Percentiles rank a stretch among this genome's conserved stretches.
Conservation (phyloP, 2,113 vertebrate species). For the Thunnus thynnus region DNA sequence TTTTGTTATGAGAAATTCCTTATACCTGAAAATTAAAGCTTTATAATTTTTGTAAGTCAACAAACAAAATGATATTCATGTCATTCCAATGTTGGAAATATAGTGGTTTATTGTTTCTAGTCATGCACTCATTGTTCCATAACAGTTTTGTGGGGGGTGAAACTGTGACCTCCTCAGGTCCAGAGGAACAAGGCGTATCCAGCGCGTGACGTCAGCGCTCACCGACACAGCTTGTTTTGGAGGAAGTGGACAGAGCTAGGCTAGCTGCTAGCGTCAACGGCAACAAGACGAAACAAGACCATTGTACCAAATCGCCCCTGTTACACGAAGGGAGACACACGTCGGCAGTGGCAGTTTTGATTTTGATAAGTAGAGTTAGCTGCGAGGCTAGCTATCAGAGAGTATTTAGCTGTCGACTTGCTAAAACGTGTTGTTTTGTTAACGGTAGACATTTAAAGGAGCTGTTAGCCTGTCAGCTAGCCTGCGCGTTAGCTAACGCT, state of each 20-base stretch:
- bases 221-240: slow-evolving; percentile 80
- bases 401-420: slow-evolving; percentile 36
- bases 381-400: slow-evolving; percentile 10
- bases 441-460: slow-evolving; percentile 60
- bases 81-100: too few species aligned
- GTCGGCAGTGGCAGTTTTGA: slow-evolving; percentile 23
- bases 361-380: slow-evolving; percentile 21
- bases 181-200: slow-evolving; percentile 65
- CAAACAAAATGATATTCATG: too few species aligned
- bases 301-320: not conserved
- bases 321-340: slow-evolving; percentile 24
- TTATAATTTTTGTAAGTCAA: too few species aligned
- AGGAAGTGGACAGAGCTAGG: slow-evolving; percentile 75
- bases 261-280: slow-evolving; percentile 70
- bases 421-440: slow-evolving; percentile 61
- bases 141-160: too few species aligned
- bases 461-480: slow-evolving; percentile 65
- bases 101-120: too few species aligned
- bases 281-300: slow-evolving; percentile 33
- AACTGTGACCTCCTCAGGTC: not conserved
- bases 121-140: too few species aligned
- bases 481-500: slow-evolving; percentile 66
- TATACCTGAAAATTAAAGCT: too few species aligned
- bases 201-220: slow-evolving; percentile 65
- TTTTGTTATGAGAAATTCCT: too few species aligned